phyloP scores from a whole-genome alignment of 2,888 invertebrate species.

The Volucella inanis region DNA sequence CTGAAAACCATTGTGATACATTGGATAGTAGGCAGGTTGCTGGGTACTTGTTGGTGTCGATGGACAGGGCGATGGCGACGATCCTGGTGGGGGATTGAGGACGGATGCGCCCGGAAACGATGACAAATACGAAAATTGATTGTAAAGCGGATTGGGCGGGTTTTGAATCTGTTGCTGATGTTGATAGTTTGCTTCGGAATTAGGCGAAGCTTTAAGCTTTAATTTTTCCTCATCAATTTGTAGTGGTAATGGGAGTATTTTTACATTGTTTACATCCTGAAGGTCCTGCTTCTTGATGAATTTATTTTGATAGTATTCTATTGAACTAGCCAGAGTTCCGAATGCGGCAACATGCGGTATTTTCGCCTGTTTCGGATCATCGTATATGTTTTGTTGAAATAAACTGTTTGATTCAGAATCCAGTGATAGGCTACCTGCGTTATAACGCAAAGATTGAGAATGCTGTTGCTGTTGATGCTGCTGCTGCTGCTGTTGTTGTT shows the following conservation, averaged over 20 bases:
- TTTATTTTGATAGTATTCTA: slow-evolving; percentile 83
- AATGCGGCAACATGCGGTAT: slow-evolving; percentile 81
- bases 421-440: slow-evolving; percentile 63
- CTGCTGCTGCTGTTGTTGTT: slow-evolving; percentile 75
- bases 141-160: slow-evolving; percentile 80
- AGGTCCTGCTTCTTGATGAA: slow-evolving; percentile 82
- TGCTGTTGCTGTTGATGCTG: slow-evolving; percentile 76
- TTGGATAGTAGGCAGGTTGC: slow-evolving; percentile 80
- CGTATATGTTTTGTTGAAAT: slow-evolving; percentile 81
- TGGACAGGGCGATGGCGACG: slow-evolving; percentile 76
- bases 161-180: slow-evolving; percentile 79
- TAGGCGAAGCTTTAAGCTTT: slow-evolving; percentile 60
- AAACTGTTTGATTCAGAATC: slow-evolving; percentile 80
- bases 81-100: slow-evolving; percentile 75
- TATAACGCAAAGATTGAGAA: slow-evolving; percentile 76
- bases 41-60: slow-evolving; percentile 65
- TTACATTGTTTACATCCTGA: slow-evolving; percentile 79
- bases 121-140: slow-evolving; percentile 82
- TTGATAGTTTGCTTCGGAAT: slow-evolving; percentile 72
- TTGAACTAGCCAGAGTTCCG: slow-evolving; percentile 80
- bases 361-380: slow-evolving; percentile 76
- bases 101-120: slow-evolving; percentile 79
- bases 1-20: slow-evolving; percentile 83
- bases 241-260: slow-evolving; percentile 57
- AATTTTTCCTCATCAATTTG: slow-evolving; percentile 61